Evolutionary conservation across 1,140 invertebrate genomes (phyloP).

Genomic region (Teleopsis dalmanni): DNA sequence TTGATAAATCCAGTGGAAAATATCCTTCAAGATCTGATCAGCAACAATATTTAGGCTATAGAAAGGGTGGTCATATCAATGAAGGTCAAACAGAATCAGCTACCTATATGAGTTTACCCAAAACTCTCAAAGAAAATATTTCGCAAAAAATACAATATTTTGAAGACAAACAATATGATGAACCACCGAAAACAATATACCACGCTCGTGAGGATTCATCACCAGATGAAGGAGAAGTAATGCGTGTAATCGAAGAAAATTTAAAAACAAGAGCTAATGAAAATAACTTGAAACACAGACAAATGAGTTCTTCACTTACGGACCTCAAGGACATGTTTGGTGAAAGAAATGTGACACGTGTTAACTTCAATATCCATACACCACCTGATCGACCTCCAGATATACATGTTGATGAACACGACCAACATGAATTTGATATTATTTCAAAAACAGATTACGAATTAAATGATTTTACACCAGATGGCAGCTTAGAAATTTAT

Average conservation of each 20-base stretch:
- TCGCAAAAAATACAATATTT: constrained; percentile 72
- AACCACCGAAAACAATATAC: constrained; percentile 48
- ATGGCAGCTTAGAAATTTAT: constrained; percentile 48
- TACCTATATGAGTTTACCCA: constrained; percentile 27
- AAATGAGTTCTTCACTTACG: constrained; percentile 56
- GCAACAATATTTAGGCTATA: too few species aligned
- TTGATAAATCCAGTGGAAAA: not conserved
- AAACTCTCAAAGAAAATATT: constrained; percentile 48
- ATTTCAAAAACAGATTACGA: not conserved
- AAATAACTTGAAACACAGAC: constrained; percentile 17
- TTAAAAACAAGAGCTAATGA: constrained; percentile 26
- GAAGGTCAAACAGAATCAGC: not conserved
- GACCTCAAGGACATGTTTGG: constrained; percentile 72
- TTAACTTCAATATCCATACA: constrained; percentile 42
- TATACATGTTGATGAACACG: not conserved
- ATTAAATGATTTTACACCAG: constrained; percentile 28
- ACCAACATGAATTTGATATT: constrained; percentile 1
- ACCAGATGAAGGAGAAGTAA: constrained; percentile 42
- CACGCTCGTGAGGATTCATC: constrained; percentile 50
- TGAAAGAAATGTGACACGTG: constrained; percentile 49
- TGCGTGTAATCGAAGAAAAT: constrained; percentile 37
- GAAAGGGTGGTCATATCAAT: too few species aligned
- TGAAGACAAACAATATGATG: constrained; percentile 53
- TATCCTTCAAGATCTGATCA: too few species aligned
- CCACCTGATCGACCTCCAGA: constrained; percentile 33